Percentiles rank a stretch among this genome's conserved stretches.
phyloP scores from a whole-genome alignment of 2,888 invertebrate genomes.

The Ornithoptera priamus region DNA sequence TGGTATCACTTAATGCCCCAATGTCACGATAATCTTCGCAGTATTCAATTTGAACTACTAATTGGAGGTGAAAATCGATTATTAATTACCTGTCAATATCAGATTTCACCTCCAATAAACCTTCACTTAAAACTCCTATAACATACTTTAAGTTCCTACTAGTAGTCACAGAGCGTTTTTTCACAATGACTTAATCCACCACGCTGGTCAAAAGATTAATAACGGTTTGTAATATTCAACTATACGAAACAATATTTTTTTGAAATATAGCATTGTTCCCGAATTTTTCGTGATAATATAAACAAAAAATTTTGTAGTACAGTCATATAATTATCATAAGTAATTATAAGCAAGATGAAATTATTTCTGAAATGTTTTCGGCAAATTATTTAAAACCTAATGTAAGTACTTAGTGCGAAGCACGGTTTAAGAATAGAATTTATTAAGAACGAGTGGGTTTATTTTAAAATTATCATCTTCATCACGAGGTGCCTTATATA shows the following conservation, averaged over 20 bases:
- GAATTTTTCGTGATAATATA: background rate
- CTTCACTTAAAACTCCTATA: too few relatives aligned
- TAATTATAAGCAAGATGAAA: too few relatives aligned
- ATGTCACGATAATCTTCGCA: background rate
- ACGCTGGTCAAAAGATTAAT: too few relatives aligned
- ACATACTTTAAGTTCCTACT: too few relatives aligned
- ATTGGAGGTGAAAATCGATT: background rate
- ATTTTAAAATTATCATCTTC: too few relatives aligned
- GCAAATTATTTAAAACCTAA: background rate
- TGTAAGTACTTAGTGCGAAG: background rate
- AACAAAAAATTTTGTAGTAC: background rate
- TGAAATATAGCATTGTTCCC: too few relatives aligned
- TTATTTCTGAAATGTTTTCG: background rate
- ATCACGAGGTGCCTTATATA: too few relatives aligned
- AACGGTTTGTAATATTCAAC: too few relatives aligned
- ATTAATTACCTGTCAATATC: background rate
- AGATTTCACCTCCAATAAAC: too few relatives aligned
- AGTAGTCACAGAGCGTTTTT: too few relatives aligned
- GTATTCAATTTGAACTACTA: background rate
- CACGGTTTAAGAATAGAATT: background rate
- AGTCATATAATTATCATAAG: background rate
- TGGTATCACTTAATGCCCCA: background rate
- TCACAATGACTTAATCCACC: too few relatives aligned
- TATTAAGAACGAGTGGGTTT: background rate
- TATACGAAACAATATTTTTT: too few relatives aligned